Base-by-base conservation (phyloP, 2,797 vertebrate genomes). In the Sebastes oblongus region DNA sequence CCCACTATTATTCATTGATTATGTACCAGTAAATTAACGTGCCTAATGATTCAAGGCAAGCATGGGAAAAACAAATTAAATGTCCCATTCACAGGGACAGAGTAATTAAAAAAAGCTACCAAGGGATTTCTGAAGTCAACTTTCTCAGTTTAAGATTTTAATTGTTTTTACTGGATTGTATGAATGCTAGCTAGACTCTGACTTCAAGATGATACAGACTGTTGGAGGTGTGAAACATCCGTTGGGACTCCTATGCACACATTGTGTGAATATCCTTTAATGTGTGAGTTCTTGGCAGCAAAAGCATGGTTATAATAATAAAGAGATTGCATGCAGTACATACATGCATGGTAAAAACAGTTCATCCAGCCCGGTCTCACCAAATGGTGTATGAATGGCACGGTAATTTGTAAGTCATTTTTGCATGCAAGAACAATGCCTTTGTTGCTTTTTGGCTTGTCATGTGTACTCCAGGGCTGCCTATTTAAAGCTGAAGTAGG, bases 1-100 rank as follows among this genome's bases (percentile, higher is more conserved):
- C 67, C 22, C 10, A 20, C 61, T 46, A 34, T 73, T 29, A 67
- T 81, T 66, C 71, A 78, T 67, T 71, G 78, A 73, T 70, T 62
- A 60, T 59, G 36, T 78, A 24, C 18, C 30, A 76, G 77, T 58
- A 62, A 60, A 62, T 74, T 68, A 69, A 62, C 58, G 52, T 54
- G 42, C 50, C 58, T 65, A 50, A 69, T 75, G 81, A 66, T 55
- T 81, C 73, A 59, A 59, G 32, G 25, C 54, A 36, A 66, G 61
- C 54, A 55, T 32, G 71, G 67, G 67, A 42, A 60, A 55, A 36
- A 69, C 11, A 1, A 75, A 72, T 64, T 8, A 78, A 56, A 65
- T 34, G 10, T 39, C 64, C 71, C 20, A 27, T 55, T 75, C 56
- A 52, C 20, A 30, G 62, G 50, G 34, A 77, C 9, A 34, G 54